These are phyloP conservation scores for Bufo bufo DNA, from an alignment of 2,113 vertebrate genomes.

Conservation along the genomic window DNA sequence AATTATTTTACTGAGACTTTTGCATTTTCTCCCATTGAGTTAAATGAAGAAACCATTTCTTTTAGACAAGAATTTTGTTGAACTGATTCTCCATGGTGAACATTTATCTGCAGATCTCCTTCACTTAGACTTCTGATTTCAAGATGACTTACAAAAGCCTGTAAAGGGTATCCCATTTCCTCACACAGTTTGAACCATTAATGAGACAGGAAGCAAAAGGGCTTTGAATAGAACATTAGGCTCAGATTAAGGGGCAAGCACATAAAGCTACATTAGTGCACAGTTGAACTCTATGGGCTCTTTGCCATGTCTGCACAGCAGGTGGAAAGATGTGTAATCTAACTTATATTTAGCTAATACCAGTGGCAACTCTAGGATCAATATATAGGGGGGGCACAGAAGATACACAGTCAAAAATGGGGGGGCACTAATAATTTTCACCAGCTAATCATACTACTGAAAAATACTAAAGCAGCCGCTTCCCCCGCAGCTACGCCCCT, in stretches of 20 bases:
- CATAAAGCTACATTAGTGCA: constrained; percentile 18
- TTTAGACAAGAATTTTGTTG: not conserved
- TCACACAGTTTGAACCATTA: not conserved
- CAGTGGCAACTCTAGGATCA: too few species aligned
- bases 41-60: not conserved
- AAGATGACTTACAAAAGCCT: constrained; percentile 7
- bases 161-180: constrained; percentile 24
- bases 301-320: not conserved
- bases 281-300: not conserved
- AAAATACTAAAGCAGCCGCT: too few species aligned
- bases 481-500: too few species aligned
- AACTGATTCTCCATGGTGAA: not conserved
- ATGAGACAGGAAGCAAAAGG: constrained; percentile 38
- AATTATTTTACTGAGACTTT: too few species aligned
- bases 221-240: not conserved
- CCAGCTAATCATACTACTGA: too few species aligned
- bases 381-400: too few species aligned
- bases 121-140: not conserved
- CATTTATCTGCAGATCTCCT: not conserved
- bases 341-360: not conserved
- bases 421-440: too few species aligned
- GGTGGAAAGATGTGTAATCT: constrained; percentile 20
- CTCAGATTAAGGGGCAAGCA: constrained; percentile 28
- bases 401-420: too few species aligned
- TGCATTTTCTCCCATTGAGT: too few species aligned